Evolutionary conservation across 1,140 invertebrate species (phyloP).

Genomic region (Nymphalis io): DNA sequence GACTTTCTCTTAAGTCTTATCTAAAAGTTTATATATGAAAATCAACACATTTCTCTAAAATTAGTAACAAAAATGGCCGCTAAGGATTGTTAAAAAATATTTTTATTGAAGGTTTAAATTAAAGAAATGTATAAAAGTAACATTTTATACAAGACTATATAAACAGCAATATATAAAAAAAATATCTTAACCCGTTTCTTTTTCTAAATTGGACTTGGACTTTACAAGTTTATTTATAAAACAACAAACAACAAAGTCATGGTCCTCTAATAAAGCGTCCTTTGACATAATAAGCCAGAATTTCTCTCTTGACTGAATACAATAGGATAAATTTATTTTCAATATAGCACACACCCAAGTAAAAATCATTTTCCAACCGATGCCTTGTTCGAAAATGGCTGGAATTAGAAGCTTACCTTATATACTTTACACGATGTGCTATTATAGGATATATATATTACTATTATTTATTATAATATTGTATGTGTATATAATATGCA

Average conservation of each 20-base stretch:
- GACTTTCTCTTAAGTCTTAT: too few species aligned
- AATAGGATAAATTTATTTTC: constrained; percentile 6
- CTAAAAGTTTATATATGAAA: too few species aligned
- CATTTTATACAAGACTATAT: too few species aligned
- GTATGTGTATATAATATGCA: too few species aligned
- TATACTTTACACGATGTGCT: background rate
- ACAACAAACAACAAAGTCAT: constrained; percentile 9
- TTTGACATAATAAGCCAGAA: background rate
- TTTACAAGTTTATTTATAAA: background rate
- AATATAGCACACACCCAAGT: background rate
- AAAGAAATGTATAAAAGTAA: too few species aligned
- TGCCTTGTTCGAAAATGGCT: background rate
- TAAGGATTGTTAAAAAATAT: too few species aligned
- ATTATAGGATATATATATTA: background rate
- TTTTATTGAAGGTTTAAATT: too few species aligned
- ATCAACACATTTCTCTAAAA: too few species aligned
- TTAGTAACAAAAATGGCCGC: too few species aligned
- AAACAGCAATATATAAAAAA: too few species aligned
- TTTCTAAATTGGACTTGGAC: background rate
- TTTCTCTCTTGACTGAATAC: constrained; percentile 1
- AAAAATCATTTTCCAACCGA: constrained; percentile 6
- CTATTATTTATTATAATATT: too few species aligned
- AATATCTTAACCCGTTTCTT: too few species aligned
- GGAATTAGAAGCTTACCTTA: background rate
- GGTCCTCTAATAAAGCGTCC: constrained; percentile 8